phyloP scores from a whole-genome alignment of 2,888 invertebrate species.

The Oeneis ivallda region DNA sequence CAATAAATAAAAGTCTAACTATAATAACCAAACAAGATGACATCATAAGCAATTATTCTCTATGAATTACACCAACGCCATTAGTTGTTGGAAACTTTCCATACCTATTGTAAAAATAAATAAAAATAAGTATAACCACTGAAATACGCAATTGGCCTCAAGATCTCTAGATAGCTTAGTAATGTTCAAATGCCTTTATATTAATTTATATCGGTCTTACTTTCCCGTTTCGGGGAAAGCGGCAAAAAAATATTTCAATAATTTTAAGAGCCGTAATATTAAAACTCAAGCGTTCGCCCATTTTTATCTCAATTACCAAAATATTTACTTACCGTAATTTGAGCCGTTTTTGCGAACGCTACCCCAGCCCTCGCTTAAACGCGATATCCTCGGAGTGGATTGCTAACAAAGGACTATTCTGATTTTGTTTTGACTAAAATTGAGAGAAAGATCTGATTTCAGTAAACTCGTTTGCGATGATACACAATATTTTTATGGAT shows the following conservation, averaged over 20 bases:
- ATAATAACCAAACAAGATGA: too few relatives aligned
- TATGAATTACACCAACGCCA: too few relatives aligned
- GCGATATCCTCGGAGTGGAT: slow-evolving; percentile 75
- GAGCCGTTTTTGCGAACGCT: slow-evolving; percentile 35
- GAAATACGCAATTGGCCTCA: not conserved
- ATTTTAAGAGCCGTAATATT: slow-evolving; percentile 7
- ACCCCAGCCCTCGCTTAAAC: slow-evolving; percentile 58
- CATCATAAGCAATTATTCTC: too few relatives aligned
- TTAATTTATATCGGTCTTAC: not conserved
- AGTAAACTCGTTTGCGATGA: slow-evolving; percentile 63
- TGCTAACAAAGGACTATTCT: slow-evolving; percentile 71
- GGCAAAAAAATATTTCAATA: not conserved
- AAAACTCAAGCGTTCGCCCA: slow-evolving; percentile 24
- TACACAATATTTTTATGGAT: slow-evolving; percentile 47
- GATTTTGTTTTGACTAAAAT: slow-evolving; percentile 80
- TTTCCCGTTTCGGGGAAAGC: not conserved
- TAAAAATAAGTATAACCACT: too few relatives aligned
- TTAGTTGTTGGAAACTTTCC: too few relatives aligned
- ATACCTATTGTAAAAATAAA: too few relatives aligned
- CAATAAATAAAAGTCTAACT: too few relatives aligned
- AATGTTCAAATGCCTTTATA: not conserved
- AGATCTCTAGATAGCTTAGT: not conserved
- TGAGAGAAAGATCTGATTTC: slow-evolving; percentile 67
- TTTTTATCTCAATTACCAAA: slow-evolving; percentile 20
- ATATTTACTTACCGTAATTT: slow-evolving; percentile 34